Base-by-base conservation (phyloP, 1,140 invertebrate species). In the Doryteuthis pealeii region DNA sequence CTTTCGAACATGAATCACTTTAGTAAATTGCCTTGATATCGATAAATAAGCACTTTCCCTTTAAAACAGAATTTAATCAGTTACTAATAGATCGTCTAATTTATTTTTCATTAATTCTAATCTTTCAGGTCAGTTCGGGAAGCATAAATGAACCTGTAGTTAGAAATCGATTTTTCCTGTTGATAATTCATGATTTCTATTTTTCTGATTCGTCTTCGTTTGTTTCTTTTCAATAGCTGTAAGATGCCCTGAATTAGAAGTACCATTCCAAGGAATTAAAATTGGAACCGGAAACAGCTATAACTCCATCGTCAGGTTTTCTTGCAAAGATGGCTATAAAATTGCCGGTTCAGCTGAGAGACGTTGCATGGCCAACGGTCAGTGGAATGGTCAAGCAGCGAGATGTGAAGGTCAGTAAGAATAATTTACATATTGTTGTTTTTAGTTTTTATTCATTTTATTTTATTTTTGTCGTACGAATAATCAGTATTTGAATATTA, bases 241-340 rank as follows among this genome's bases (percentile, higher is more conserved):
- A 78, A 92, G 96, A 87, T 98, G 96, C 87, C 91, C 93, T 31
- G 91, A 92, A 67, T 95, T 96, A 0, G 93, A 94, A 77, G 93
- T 94, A 80, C 96, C 96, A 8, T 90, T 91, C n/a, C 93, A 97
- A 85, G 96, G 96, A 40, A 94, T 93, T 81, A 95, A 95, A 67
- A 92, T 95, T 77, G 97, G 94, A 88, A 96, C 94, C 0, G 95
- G 95, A n/a, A 92, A 94, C 78, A 94, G 94, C 1, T 99, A 96
- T 91, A 96, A 97, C 85, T 95, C 96, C 0, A 92, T 96, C 71
- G 94, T 97, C 5, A 93, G 92, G 58, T 98, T 97, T 87, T 95
- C 96, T 82, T 99, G 96, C 89, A 93, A 94, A 80, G 94, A 95
- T 83, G 96, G 96, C 0, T 98, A 93, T 87, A 92, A 92, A 35